Conservation (phyloP, 2,113 vertebrate species). For the Corvus moneduloides region DNA sequence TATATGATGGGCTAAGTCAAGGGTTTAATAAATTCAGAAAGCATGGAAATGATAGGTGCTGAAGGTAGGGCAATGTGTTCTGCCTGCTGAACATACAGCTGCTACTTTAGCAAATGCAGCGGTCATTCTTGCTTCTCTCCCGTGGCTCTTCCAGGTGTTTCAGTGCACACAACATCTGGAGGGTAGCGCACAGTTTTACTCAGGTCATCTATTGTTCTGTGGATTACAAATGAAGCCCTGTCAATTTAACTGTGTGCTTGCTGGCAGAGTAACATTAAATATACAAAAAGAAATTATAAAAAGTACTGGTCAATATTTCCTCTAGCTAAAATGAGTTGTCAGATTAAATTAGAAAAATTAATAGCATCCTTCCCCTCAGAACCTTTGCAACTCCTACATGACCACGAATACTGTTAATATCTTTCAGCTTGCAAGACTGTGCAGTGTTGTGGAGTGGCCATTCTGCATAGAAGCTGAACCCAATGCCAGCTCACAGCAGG, state of each 20-base stretch:
- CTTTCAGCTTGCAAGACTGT: background rate
- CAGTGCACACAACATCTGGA: slow-evolving; percentile 67
- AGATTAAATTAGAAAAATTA: background rate
- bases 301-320: background rate
- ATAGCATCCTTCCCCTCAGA: background rate
- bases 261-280: background rate
- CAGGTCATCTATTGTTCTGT: slow-evolving; percentile 60
- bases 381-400: accelerated
- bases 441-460: background rate
- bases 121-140: slow-evolving; percentile 64
- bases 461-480: background rate
- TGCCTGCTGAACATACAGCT: slow-evolving; percentile 29
- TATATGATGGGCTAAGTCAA: background rate
- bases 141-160: slow-evolving; percentile 70
- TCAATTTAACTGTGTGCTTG: slow-evolving; percentile 27
- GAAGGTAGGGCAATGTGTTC: background rate
- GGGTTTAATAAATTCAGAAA: slow-evolving; percentile 1
- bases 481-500: background rate
- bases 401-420: background rate
- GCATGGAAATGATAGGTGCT: background rate
- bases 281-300: background rate
- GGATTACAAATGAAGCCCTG: slow-evolving; percentile 35
- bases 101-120: slow-evolving; percentile 38
- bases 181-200: background rate
- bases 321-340: background rate